A percentile compares a stretch with the other conserved stretches of the same genome.
Conservation (phyloP, 2,113 vertebrate species). For the Hemichromis elongatus region DNA sequence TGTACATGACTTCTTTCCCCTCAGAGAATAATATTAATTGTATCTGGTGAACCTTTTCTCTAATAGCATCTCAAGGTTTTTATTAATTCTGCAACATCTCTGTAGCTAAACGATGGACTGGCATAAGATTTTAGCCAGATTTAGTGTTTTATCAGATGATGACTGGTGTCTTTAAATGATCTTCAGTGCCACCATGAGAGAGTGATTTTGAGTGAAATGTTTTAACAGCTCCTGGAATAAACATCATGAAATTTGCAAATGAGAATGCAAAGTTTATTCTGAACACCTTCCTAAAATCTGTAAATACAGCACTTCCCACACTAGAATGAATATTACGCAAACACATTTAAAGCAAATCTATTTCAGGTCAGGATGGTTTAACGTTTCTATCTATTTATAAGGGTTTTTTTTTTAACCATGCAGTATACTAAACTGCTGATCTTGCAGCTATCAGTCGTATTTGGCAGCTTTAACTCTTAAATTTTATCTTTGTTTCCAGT, state of each 20-base stretch:
- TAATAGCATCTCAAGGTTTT: rapidly evolving
- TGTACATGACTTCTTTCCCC: background rate
- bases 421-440: background rate
- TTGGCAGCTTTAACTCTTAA: background rate
- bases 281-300: background rate
- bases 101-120: background rate
- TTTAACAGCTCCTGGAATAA: background rate
- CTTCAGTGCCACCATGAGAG: background rate
- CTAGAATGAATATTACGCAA: background rate
- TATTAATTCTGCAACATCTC: background rate
- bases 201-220: background rate
- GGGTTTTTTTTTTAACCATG: background rate
- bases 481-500: background rate
- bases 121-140: rapidly evolving
- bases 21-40: rapidly evolving
- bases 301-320: background rate
- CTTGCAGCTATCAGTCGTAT: background rate
- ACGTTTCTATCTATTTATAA: background rate
- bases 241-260: background rate
- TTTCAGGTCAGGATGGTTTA: rapidly evolving
- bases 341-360: background rate
- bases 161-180: background rate
- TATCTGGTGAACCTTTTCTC: background rate
- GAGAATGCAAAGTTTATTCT: background rate
- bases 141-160: background rate